These are phyloP conservation scores for Melozone crissalis DNA, from an alignment of 2,113 vertebrate species.

Conservation along the genomic window DNA sequence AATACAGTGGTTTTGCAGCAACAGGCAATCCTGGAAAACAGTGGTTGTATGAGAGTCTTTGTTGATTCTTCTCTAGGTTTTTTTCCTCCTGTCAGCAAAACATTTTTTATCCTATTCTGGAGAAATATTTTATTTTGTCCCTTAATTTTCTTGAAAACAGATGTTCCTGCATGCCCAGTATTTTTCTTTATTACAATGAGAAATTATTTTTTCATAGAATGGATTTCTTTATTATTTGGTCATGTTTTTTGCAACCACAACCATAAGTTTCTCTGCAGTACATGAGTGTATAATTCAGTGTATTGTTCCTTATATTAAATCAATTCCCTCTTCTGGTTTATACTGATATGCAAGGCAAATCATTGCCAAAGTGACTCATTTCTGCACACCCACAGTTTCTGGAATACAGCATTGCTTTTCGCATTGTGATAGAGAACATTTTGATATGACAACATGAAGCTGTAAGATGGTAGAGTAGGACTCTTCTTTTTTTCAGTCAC, in stretches of 20 bases:
- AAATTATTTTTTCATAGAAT: neutral
- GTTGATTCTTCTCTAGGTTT: neutral
- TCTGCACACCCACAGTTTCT: neutral
- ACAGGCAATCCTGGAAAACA: neutral
- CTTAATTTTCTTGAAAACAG: neutral
- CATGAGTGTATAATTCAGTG: neutral
- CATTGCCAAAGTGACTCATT: neutral
- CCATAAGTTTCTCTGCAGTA: neutral
- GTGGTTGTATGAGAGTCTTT: neutral
- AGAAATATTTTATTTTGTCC: neutral
- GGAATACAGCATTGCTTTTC: neutral
- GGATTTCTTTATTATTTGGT: neutral
- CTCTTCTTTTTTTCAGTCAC: neutral
- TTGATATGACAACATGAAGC: neutral
- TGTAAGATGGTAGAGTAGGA: neutral
- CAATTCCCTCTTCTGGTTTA: constrained; percentile 17
- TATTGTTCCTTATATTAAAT: constrained; percentile 17
- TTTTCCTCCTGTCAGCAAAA: neutral
- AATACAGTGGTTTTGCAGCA: neutral
- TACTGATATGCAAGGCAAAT: neutral
- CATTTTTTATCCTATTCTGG: neutral
- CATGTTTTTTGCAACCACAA: neutral
- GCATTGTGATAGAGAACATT: neutral
- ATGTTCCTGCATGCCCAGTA: neutral
- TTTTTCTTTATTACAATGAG: neutral